Evolutionary conservation across 1,140 invertebrate genomes (phyloP).

Genomic region (Bradysia coprophila): DNA sequence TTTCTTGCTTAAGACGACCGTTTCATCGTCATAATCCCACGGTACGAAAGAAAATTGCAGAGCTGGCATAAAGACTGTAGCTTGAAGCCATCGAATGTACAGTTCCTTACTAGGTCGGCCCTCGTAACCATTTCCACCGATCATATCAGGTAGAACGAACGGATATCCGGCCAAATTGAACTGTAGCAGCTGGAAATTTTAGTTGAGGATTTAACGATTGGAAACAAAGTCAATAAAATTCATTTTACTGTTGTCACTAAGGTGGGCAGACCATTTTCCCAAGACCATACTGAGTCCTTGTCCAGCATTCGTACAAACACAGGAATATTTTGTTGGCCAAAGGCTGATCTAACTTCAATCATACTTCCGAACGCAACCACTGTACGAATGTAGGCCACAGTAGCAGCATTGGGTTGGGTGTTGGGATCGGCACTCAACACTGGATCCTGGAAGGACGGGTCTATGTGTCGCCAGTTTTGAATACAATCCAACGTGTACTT

Average conservation of each 20-base stretch:
- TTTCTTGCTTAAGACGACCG: conserved; percentile 39
- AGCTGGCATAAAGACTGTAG: conserved; percentile 67
- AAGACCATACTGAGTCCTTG: conserved; percentile 61
- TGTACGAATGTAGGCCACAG: conserved; percentile 40
- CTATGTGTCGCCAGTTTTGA: too few species aligned
- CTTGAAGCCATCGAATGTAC: conserved; percentile 81
- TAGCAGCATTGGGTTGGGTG: conserved; percentile 37
- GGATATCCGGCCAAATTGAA: conserved; percentile 72
- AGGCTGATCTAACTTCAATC: conserved; percentile 48
- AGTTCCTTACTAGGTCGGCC: conserved; percentile 51
- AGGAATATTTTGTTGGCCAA: conserved; percentile 49
- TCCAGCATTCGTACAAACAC: conserved; percentile 80
- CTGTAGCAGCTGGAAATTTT: conserved; percentile 50
- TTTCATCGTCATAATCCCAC: conserved; percentile 66
- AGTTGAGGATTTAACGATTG: too few species aligned
- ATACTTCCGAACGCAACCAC: conserved; percentile 41
- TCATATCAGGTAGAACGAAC: too few species aligned
- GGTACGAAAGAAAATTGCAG: conserved; percentile 78
- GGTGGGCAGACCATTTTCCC: conserved; percentile 57
- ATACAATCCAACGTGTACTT: too few species aligned
- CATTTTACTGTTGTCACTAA: conserved; percentile 72
- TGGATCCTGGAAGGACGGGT: conserved; percentile 25
- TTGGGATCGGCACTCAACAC: conserved; percentile 25
- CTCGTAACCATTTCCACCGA: conserved; percentile 66
- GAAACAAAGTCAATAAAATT: too few species aligned